Conservation (phyloP, 2,797 vertebrate species). For the Melanotaenia nigrans region DNA sequence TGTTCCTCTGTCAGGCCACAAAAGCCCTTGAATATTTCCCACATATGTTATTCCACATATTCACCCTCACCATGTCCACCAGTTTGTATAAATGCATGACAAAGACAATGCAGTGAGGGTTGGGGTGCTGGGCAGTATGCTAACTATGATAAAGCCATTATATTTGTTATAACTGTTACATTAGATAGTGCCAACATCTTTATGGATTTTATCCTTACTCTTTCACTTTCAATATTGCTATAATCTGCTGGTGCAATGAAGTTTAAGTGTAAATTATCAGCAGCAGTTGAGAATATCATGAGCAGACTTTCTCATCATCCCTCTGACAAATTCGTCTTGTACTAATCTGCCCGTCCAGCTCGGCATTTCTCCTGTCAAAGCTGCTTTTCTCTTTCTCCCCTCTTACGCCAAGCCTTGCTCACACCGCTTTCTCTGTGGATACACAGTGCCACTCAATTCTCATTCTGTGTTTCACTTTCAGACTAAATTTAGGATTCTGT, state of each 20-base stretch:
- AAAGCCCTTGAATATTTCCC: constrained; percentile 76
- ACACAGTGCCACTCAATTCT: constrained; percentile 38
- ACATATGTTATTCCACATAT: constrained; percentile 74
- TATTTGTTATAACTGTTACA: constrained; percentile 45
- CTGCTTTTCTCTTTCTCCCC: constrained; percentile 49
- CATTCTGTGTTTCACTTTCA: constrained; percentile 56
- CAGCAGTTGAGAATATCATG: constrained; percentile 67
- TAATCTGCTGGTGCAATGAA: constrained; percentile 28
- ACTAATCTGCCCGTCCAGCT: constrained; percentile 67
- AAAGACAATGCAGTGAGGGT: constrained; percentile 59
- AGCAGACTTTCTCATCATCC: constrained; percentile 66
- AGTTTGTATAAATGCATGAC: constrained; percentile 44
- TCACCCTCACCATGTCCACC: constrained; percentile 59
- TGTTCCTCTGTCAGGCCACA: constrained; percentile 66
- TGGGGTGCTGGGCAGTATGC: constrained; percentile 53
- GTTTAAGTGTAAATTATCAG: constrained; percentile 42
- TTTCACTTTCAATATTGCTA: constrained; percentile 3
- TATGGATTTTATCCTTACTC: not conserved
- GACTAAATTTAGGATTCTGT: constrained; percentile 63
- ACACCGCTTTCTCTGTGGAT: constrained; percentile 56
- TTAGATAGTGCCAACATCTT: constrained; percentile 31
- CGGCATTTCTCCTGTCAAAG: constrained; percentile 52
- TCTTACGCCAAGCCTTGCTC: constrained; percentile 56
- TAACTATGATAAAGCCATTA: constrained; percentile 58
- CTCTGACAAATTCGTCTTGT: constrained; percentile 64